phyloP scores from a whole-genome alignment of 1,140 invertebrate species.

The Drosophila chauvacae region DNA sequence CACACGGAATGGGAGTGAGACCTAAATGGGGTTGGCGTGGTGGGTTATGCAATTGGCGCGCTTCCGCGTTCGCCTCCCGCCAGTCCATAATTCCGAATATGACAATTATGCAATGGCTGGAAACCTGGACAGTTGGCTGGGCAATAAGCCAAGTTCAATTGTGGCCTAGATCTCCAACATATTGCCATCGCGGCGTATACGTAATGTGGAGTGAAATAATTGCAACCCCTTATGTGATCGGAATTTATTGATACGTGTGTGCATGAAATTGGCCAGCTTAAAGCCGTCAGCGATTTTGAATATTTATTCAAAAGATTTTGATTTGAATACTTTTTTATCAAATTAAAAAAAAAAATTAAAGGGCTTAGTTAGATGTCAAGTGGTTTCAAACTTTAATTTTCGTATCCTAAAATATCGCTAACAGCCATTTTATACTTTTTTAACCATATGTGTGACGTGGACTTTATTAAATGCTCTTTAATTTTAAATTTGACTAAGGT shows the following conservation, averaged over 20 bases:
- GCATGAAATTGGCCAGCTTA: neutral
- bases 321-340: neutral
- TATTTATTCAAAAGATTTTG: neutral
- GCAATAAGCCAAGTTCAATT: slow-evolving; percentile 71
- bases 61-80: slow-evolving; percentile 46
- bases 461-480: neutral
- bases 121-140: slow-evolving; percentile 37
- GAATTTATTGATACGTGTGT: neutral
- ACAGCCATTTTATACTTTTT: neutral
- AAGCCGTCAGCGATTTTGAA: neutral
- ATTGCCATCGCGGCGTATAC: slow-evolving; percentile 59
- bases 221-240: slow-evolving; percentile 2
- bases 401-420: neutral
- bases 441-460: too few relatives aligned
- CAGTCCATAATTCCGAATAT: slow-evolving; percentile 71
- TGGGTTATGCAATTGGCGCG: slow-evolving; percentile 53
- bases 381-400: neutral
- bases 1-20: slow-evolving; percentile 37
- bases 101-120: slow-evolving; percentile 72
- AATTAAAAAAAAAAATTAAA: neutral
- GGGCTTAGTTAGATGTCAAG: neutral
- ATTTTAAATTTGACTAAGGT: neutral
- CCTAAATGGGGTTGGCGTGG: slow-evolving; percentile 18
- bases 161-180: slow-evolving; percentile 28
- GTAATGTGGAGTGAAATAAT: slow-evolving; percentile 50